Conservation (phyloP, 1,140 invertebrate genomes). For the Acromyrmex heyeri region DNA sequence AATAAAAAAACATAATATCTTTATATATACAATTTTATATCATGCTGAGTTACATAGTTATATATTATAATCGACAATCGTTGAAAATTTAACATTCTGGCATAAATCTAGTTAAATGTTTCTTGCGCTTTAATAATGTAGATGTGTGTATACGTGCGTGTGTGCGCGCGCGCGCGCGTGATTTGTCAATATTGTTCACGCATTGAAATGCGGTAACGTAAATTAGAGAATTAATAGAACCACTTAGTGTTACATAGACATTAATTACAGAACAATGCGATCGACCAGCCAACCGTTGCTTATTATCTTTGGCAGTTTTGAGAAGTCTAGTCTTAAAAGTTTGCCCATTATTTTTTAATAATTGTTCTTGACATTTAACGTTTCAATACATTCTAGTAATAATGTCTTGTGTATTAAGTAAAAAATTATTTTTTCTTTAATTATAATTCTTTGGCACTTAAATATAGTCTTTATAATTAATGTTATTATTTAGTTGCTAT, state of each 20-base stretch:
- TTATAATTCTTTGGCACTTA: neutral
- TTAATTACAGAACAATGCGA: slow-evolving; percentile 30
- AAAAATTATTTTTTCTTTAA: slow-evolving; percentile 5
- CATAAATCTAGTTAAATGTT: neutral
- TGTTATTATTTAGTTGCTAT: no score
- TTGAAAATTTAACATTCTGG: neutral
- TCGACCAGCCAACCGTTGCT: neutral
- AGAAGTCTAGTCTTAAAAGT: neutral
- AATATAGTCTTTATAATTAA: neutral
- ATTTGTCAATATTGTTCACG: slow-evolving; percentile 4
- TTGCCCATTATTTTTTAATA: neutral
- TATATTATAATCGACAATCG: neutral
- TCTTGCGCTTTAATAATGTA: slow-evolving; percentile 44
- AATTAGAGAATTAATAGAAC: slow-evolving; percentile 29
- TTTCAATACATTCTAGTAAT: slow-evolving; percentile 7
- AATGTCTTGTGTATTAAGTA: neutral
- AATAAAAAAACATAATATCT: neutral
- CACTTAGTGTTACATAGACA: neutral
- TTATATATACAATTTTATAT: neutral
- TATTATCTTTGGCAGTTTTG: neutral
- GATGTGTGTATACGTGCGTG: neutral
- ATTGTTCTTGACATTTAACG: neutral
- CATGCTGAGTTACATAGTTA: neutral
- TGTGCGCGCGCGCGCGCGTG: no score
- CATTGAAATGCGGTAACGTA: slow-evolving; percentile 7